Conservation (phyloP, 2,113 vertebrate genomes). For the Rhabdomys dilectus region DNA sequence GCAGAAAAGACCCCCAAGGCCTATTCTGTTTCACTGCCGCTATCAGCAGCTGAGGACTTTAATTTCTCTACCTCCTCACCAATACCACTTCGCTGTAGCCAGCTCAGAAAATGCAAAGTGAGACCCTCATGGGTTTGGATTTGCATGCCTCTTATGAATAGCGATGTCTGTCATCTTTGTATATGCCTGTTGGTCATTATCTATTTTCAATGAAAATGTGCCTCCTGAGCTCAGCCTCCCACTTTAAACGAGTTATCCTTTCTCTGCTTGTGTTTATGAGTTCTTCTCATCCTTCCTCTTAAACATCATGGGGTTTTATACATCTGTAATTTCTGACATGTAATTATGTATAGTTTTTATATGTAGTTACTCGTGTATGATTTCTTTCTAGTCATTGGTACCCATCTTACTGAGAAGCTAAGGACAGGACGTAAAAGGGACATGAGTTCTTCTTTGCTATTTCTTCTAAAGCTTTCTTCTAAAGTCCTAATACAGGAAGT, state of each 20-base stretch:
- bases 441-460: conserved; percentile 42
- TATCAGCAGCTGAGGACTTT: not conserved
- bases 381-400: not conserved
- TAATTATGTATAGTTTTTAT: not conserved
- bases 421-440: conserved; percentile 28
- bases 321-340: not conserved
- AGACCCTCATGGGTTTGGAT: not conserved
- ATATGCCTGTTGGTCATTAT: not conserved
- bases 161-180: not conserved
- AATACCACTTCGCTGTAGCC: not conserved
- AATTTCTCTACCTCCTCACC: not conserved
- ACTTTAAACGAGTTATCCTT: not conserved
- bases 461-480: not conserved
- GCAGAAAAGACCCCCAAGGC: not conserved
- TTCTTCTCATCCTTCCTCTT: not conserved
- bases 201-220: not conserved
- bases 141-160: not conserved
- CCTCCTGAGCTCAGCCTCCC: not conserved
- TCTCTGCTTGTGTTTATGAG: not conserved
- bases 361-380: not conserved
- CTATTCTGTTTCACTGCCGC: not conserved
- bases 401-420: not conserved
- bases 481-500: conserved; percentile 67
- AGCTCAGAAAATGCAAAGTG: not conserved
- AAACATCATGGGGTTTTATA: not conserved